Evolutionary conservation across 2,113 vertebrate genomes (phyloP).

Genomic region (Piaya cayana): DNA sequence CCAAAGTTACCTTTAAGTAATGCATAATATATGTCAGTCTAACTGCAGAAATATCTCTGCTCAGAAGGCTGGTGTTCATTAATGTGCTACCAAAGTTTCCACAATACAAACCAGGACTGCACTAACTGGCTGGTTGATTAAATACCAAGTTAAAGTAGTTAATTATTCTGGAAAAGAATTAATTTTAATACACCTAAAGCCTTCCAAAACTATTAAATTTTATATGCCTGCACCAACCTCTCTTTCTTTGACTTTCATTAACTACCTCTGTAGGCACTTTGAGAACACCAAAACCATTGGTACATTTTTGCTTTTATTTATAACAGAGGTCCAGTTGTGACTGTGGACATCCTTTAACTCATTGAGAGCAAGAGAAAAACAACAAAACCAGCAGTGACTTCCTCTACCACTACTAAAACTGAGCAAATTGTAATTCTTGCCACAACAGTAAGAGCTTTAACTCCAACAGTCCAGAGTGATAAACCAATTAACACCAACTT

Average conservation of each 20-base stretch:
- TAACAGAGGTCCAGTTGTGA: neutral
- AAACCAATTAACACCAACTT: neutral
- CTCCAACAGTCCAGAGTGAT: neutral
- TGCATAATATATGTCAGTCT: neutral
- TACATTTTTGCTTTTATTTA: neutral
- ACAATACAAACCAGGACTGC: neutral
- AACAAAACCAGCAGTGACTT: neutral
- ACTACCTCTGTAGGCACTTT: neutral
- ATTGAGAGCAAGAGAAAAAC: neutral
- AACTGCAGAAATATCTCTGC: neutral
- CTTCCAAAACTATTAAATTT: slow-evolving; percentile 46
- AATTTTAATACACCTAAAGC: slow-evolving; percentile 28
- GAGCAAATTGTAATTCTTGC: neutral
- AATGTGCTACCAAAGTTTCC: neutral
- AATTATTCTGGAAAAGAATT: slow-evolving; percentile 39
- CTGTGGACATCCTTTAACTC: neutral
- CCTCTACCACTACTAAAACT: neutral
- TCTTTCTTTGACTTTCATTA: slow-evolving; percentile 14
- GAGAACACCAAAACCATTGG: neutral
- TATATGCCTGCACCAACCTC: slow-evolving; percentile 2
- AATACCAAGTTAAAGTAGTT: slow-evolving; percentile 14
- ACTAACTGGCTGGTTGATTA: slow-evolving; percentile 20
- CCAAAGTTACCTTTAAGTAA: neutral
- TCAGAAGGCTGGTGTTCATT: neutral
- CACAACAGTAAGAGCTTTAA: neutral